Evolutionary conservation across 2,888 invertebrate genomes (phyloP).

Genomic region (Bursaphelenchus okinawaensis): DNA sequence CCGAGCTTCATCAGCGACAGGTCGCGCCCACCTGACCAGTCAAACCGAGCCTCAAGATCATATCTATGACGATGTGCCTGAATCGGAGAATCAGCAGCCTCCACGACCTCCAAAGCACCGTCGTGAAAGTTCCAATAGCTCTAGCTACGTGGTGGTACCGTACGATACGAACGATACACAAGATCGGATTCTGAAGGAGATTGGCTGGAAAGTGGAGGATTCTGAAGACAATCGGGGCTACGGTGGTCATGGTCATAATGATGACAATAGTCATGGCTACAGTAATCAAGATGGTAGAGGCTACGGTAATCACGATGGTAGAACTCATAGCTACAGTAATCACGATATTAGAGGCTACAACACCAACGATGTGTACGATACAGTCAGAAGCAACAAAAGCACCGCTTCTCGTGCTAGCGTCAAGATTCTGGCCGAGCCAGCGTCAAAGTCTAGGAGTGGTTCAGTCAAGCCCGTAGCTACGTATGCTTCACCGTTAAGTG

Average conservation of each 20-base stretch:
- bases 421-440: no score
- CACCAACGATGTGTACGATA: no score
- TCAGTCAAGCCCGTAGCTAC: background rate
- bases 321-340: no score
- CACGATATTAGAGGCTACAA: no score
- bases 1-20: background rate
- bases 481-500: background rate
- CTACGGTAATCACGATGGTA: no score
- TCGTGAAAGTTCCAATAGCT: background rate
- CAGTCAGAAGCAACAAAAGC: background rate
- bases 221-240: background rate
- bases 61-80: background rate
- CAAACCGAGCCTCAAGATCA: background rate
- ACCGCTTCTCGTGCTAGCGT: background rate
- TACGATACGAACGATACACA: background rate
- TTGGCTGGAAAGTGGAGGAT: background rate
- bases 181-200: background rate
- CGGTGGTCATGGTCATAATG: no score
- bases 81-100: background rate
- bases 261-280: no score
- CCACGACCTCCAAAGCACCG: background rate
- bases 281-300: no score
- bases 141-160: background rate
- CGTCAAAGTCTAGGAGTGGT: no score
- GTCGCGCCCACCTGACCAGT: background rate